Percentiles rank a stretch among this genome's conserved stretches.
Conservation (phyloP, 2,113 vertebrate species). For the Ptychochromis oligacanthus region DNA sequence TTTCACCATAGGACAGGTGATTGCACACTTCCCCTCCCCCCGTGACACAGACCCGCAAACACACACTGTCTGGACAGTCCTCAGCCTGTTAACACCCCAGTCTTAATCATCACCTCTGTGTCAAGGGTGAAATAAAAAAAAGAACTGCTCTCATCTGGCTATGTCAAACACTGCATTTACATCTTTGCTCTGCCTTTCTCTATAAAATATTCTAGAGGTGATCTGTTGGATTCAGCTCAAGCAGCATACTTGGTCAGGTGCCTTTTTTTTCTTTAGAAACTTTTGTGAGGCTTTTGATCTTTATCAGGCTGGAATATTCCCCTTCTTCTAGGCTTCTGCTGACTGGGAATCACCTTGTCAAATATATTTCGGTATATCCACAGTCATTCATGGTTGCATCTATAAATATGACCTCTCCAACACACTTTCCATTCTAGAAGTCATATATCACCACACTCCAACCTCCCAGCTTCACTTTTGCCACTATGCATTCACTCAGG, state of each 20-base stretch:
- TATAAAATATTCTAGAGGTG: background rate
- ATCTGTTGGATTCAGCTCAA: background rate
- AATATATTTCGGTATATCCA: background rate
- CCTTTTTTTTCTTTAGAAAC: background rate
- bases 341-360: background rate
- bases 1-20: conserved; percentile 42
- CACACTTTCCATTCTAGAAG: background rate
- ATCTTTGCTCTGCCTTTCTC: background rate
- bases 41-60: conserved; percentile 24
- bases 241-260: background rate
- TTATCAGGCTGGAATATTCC: background rate
- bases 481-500: background rate
- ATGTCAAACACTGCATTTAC: conserved; percentile 31
- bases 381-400: background rate
- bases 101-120: conserved; percentile 70
- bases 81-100: conserved; percentile 65
- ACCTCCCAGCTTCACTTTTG: background rate
- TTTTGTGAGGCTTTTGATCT: background rate
- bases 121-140: conserved; percentile 63
- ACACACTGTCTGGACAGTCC: conserved; percentile 59
- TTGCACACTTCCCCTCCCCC: conserved; percentile 51
- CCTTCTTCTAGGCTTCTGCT: background rate
- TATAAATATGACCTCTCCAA: background rate
- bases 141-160: conserved; percentile 29
- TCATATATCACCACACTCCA: background rate